These are phyloP conservation scores for Dryomyza anilis DNA, from an alignment of 2,888 invertebrate genomes.

Conservation along the genomic window DNA sequence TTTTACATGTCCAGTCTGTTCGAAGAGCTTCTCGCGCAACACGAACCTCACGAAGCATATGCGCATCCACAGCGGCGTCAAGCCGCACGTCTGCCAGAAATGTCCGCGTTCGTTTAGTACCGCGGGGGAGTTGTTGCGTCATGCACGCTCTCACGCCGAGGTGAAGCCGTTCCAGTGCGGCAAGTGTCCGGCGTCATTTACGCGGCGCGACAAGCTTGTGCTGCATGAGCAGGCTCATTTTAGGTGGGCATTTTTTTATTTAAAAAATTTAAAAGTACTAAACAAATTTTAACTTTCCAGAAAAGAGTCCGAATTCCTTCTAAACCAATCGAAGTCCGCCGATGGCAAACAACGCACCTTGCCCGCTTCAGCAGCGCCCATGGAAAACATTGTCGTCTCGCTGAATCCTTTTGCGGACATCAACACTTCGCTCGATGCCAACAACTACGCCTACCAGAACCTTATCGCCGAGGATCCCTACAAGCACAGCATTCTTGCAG, in stretches of 20 bases:
- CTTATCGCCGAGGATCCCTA: slow-evolving; percentile 52
- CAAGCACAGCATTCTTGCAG: slow-evolving; percentile 38
- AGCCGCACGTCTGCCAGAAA: slow-evolving; percentile 73
- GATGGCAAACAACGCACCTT: slow-evolving; percentile 12
- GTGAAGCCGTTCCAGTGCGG: slow-evolving; percentile 70
- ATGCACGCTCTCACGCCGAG: slow-evolving; percentile 71
- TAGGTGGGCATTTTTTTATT: slow-evolving; percentile 38
- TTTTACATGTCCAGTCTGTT: slow-evolving; percentile 74
- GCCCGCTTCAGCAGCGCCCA: slow-evolving; percentile 1
- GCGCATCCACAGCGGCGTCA: slow-evolving; percentile 73
- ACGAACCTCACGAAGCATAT: slow-evolving; percentile 79
- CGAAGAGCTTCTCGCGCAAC: slow-evolving; percentile 76
- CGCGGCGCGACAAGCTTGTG: slow-evolving; percentile 71
- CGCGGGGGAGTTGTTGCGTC: slow-evolving; percentile 70
- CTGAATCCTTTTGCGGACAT: slow-evolving; percentile 45
- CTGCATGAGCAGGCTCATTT: slow-evolving; percentile 70
- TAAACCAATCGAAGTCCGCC: slow-evolving; percentile 34
- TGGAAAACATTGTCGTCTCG: slow-evolving; percentile 41
- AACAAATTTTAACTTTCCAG: background rate
- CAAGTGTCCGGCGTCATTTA: slow-evolving; percentile 71
- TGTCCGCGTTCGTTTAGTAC: slow-evolving; percentile 77
- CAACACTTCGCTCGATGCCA: slow-evolving; percentile 21
- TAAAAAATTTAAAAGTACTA: background rate
- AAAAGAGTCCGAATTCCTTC: slow-evolving; percentile 41
- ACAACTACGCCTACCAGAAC: background rate